phyloP scores from a whole-genome alignment of 2,113 vertebrate species.

The Casuarius casuarius region DNA sequence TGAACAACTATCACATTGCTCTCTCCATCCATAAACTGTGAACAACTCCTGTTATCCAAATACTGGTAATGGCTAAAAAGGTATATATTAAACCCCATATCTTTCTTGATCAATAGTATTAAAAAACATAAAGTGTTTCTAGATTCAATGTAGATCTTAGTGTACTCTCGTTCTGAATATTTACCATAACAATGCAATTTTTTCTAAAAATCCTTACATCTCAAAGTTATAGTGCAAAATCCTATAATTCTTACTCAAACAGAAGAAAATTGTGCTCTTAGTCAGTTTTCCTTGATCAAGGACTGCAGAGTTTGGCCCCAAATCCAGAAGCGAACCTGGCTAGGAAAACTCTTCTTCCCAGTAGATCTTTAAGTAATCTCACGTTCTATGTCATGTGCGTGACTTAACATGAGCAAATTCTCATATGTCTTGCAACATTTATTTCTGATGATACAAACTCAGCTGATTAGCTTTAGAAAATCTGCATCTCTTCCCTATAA shows the following conservation, averaged over 20 bases:
- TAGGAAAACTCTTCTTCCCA: not conserved
- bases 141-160: not conserved
- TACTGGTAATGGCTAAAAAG: not conserved
- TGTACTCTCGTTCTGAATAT: not conserved
- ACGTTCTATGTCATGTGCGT: not conserved
- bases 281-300: not conserved
- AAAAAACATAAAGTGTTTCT: not conserved
- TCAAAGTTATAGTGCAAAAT: not conserved
- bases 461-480: not conserved
- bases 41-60: not conserved
- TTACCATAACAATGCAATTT: not conserved
- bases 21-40: not conserved
- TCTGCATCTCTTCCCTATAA: not conserved
- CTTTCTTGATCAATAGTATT: not conserved
- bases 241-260: not conserved
- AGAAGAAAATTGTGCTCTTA: not conserved
- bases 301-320: not conserved
- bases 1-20: not conserved
- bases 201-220: not conserved
- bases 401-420: not conserved
- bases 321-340: not conserved
- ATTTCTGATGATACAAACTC: not conserved
- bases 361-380: not conserved
- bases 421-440: not conserved
- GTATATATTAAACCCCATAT: not conserved